Conservation (phyloP, 1,140 invertebrate species). For the Pogonognathellus flavescens region DNA sequence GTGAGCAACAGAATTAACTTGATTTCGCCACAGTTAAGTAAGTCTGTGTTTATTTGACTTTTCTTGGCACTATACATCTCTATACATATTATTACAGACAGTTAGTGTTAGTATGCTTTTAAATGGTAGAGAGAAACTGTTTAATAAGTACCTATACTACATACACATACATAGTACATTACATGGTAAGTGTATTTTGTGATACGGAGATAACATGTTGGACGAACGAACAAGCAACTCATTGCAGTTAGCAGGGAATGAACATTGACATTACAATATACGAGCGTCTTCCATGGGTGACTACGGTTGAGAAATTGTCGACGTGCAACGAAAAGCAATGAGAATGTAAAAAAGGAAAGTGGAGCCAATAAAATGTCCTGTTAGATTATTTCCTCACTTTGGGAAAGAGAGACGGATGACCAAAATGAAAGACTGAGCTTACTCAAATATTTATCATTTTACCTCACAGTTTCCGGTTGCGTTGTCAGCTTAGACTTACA, state of each 20-base stretch:
- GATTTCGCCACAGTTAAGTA: too few relatives aligned
- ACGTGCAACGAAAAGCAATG: slow-evolving; percentile 27
- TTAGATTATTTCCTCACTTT: slow-evolving; percentile 53
- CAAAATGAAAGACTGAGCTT: slow-evolving; percentile 37
- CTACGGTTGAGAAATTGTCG: slow-evolving; percentile 28
- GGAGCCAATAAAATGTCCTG: slow-evolving; percentile 48
- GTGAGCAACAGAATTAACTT: background rate
- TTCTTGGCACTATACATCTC: too few relatives aligned
- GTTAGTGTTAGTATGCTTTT: background rate
- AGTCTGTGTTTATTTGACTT: background rate
- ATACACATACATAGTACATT: too few relatives aligned
- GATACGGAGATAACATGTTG: too few relatives aligned
- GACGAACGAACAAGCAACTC: too few relatives aligned
- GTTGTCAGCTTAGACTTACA: slow-evolving; percentile 32
- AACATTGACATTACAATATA: slow-evolving; percentile 7
- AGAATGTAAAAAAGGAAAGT: slow-evolving; percentile 42
- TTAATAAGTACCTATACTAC: too few relatives aligned
- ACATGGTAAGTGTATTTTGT: too few relatives aligned
- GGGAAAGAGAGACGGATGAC: slow-evolving; percentile 50
- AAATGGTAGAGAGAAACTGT: too few relatives aligned
- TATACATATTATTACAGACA: background rate
- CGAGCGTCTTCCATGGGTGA: background rate
- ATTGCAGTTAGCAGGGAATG: background rate
- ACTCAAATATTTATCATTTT: slow-evolving; percentile 52
- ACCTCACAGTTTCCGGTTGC: slow-evolving; percentile 37